These are phyloP conservation scores for Plutomurus gul DNA, from an alignment of 1,140 invertebrate genomes.

Conservation along the genomic window DNA sequence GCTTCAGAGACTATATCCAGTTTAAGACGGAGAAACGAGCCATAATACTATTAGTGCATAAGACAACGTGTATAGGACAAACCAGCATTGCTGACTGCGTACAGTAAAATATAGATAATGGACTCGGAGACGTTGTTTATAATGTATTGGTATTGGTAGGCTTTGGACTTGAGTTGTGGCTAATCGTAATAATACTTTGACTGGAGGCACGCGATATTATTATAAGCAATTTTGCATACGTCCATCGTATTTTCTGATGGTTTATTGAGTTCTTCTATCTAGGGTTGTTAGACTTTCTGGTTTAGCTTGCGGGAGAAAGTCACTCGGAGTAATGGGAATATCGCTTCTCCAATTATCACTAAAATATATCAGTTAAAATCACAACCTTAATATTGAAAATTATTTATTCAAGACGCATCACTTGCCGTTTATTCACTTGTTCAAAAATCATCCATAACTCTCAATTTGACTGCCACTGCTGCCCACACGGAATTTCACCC, in stretches of 20 bases:
- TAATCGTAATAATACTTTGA: conserved; percentile 26
- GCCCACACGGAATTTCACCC: neutral
- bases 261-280: neutral
- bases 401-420: conserved; percentile 22
- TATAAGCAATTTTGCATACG: conserved; percentile 17
- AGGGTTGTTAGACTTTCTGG: conserved; percentile 15
- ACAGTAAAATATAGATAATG: too few relatives aligned
- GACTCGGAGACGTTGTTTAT: neutral
- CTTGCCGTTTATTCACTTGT: neutral
- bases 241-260: neutral
- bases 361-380: too few relatives aligned
- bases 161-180: neutral
- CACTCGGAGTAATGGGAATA: neutral
- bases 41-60: too few relatives aligned
- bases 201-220: conserved; percentile 13
- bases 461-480: conserved; percentile 25
- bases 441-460: conserved; percentile 21
- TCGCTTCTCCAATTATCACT: neutral
- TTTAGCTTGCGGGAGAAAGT: neutral
- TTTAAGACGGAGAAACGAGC: too few relatives aligned
- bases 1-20: too few relatives aligned
- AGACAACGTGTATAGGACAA: too few relatives aligned
- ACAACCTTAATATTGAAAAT: neutral
- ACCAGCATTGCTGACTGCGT: too few relatives aligned
- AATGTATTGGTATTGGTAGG: neutral